Base-by-base conservation (phyloP, 23 tunicate species). In the Ciona savignyi region DNA sequence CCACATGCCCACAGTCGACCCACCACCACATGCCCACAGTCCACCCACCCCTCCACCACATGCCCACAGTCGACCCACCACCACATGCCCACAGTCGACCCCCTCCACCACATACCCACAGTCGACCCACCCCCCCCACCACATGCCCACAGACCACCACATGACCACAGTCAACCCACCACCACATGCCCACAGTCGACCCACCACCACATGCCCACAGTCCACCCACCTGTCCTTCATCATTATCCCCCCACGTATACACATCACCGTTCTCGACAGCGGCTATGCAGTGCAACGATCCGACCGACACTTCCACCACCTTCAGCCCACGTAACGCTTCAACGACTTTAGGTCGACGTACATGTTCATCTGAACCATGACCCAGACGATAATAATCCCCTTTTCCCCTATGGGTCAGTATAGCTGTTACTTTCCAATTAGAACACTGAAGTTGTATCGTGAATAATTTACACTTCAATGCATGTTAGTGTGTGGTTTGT, bases 161-260 rank as follows among this genome's bases (percentile, higher is more conserved):
- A n/a, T n/a, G n/a, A n/a, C n/a, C n/a, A n/a, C n/a, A n/a, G n/a
- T n/a, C n/a, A n/a, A n/a, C n/a, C n/a, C n/a, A n/a, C n/a, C n/a
- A n/a, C n/a, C n/a, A n/a, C n/a, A n/a, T n/a, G n/a, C n/a, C n/a
- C n/a, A n/a, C n/a, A n/a, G n/a, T n/a, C n/a, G 56, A 42, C 56
- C 9, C 56, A 9, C 56, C 56, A 42, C 56, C 15, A 42, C 56
- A n/a, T n/a, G n/a, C n/a, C n/a, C n/a, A n/a, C n/a, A n/a, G n/a
- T n/a, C n/a, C n/a, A 42, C 81, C 23, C 70, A 89, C 96, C 85
- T 90, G 97, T 49, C 97, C 97, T 28, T 90, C 97, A 30, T 90
- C 97, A 32, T 90, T 90, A 67, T 90, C 97, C 9, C 97, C 97
- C 97, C 97, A 90, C 20, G 97, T 73, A 33, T 80, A 90, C 42